Percentiles rank a stretch among this genome's conserved stretches.
phyloP scores from a whole-genome alignment of 2,797 vertebrate species.

The Sphenopsis melanotis region DNA sequence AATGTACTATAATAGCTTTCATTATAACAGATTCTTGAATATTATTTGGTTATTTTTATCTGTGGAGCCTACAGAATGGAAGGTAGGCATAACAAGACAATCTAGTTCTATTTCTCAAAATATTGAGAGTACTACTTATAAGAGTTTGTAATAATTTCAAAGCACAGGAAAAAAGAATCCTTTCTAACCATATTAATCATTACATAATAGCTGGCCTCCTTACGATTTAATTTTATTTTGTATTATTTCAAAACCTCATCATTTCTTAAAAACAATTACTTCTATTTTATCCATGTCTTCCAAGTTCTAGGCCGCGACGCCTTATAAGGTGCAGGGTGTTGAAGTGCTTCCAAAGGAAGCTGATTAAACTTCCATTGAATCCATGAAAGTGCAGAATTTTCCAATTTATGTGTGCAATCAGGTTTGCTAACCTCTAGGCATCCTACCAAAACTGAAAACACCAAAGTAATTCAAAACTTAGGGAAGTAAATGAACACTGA shows the following conservation, averaged over 20 bases:
- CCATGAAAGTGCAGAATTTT: not conserved
- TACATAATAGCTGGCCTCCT: not conserved
- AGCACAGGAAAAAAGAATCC: not conserved
- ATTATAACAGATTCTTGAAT: not conserved
- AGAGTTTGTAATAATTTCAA: not conserved
- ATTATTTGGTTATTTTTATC: not conserved
- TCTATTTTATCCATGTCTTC: not conserved
- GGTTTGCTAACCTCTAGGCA: not conserved
- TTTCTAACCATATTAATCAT: not conserved
- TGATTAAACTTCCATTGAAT: not conserved
- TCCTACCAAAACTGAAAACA: not conserved
- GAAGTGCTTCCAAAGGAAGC: not conserved
- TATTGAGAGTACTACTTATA: not conserved
- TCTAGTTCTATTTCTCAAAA: not conserved
- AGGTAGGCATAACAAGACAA: not conserved
- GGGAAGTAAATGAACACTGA: not conserved
- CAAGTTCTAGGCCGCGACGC: not conserved
- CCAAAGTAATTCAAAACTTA: not conserved
- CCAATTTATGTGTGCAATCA: not conserved
- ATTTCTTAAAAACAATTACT: not conserved
- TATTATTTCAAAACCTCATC: not conserved
- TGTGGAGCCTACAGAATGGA: not conserved
- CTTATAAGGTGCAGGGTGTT: not conserved
- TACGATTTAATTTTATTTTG: not conserved
- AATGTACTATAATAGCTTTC: not conserved